These are phyloP conservation scores for Biston betularia DNA, from an alignment of 2,888 invertebrate genomes.

Conservation along the genomic window DNA sequence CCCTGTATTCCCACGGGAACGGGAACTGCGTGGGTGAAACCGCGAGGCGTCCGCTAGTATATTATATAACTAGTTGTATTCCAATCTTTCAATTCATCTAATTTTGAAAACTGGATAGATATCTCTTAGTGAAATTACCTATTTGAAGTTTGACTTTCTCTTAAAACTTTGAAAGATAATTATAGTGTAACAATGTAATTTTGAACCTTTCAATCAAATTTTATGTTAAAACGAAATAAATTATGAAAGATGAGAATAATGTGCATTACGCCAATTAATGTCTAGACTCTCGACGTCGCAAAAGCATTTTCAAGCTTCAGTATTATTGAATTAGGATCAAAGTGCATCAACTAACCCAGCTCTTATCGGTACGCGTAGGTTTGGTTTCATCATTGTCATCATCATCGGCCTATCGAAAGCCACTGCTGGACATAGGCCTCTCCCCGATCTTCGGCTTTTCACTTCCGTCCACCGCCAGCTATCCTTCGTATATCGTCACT, in stretches of 20 bases:
- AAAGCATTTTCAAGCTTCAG: constrained; percentile 38
- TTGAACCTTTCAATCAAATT: constrained; percentile 10
- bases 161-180: background rate
- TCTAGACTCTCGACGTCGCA: constrained; percentile 55
- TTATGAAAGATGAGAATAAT: constrained; percentile 36
- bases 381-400: too few species aligned
- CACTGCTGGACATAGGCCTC: too few species aligned
- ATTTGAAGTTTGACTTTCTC: background rate
- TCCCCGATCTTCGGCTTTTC: too few species aligned
- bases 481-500: too few species aligned
- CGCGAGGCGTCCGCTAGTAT: too few species aligned
- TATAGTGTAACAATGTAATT: constrained; percentile 2
- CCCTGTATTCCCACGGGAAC: too few species aligned
- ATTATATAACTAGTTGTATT: too few species aligned
- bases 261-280: constrained; percentile 50
- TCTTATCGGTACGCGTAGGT: background rate
- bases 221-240: constrained; percentile 30
- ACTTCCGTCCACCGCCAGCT: too few species aligned
- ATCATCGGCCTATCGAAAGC: too few species aligned
- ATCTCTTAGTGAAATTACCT: too few species aligned
- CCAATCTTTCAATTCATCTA: background rate
- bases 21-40: too few species aligned
- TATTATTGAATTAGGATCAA: constrained; percentile 34
- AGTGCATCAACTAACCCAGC: constrained; percentile 16
- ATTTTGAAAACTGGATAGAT: background rate